Percentiles rank a stretch among this genome's conserved stretches.
These are phyloP conservation scores for Tragelaphus buxtoni DNA, from an alignment of 2,113 vertebrate genomes.

Conservation along the genomic window DNA sequence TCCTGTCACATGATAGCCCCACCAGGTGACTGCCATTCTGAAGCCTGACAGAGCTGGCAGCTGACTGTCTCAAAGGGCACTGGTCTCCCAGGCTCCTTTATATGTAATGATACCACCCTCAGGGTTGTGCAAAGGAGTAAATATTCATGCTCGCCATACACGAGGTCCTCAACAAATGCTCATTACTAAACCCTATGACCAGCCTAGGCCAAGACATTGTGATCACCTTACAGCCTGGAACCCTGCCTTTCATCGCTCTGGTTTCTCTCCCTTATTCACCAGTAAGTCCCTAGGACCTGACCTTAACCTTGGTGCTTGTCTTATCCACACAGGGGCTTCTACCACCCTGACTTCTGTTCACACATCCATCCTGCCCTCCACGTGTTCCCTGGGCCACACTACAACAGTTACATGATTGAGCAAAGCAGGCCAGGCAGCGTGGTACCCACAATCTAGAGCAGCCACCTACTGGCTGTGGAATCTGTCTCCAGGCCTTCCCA, in stretches of 20 bases:
- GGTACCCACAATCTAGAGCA: not conserved
- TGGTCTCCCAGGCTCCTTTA: not conserved
- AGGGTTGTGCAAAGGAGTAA: not conserved
- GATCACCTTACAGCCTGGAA: not conserved
- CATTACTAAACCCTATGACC: not conserved
- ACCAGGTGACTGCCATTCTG: not conserved
- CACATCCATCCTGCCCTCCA: not conserved
- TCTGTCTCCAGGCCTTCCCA: not conserved
- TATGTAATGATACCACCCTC: not conserved
- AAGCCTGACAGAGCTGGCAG: not conserved
- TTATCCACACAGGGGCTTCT: not conserved
- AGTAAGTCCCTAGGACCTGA: too few species aligned
- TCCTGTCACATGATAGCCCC: not conserved
- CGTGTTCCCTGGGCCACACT: not conserved
- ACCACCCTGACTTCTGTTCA: not conserved
- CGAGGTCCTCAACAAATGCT: not conserved
- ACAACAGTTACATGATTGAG: not conserved
- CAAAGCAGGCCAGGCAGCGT: rapidly evolving
- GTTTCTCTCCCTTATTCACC: not conserved
- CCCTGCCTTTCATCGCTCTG: not conserved
- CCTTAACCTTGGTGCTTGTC: not conserved
- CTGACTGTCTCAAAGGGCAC: not conserved
- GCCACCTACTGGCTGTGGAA: not conserved
- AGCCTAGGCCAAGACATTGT: not conserved
- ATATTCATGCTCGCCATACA: not conserved